Conservation (phyloP, 1,140 invertebrate species). For the Drosophila bifasciata region DNA sequence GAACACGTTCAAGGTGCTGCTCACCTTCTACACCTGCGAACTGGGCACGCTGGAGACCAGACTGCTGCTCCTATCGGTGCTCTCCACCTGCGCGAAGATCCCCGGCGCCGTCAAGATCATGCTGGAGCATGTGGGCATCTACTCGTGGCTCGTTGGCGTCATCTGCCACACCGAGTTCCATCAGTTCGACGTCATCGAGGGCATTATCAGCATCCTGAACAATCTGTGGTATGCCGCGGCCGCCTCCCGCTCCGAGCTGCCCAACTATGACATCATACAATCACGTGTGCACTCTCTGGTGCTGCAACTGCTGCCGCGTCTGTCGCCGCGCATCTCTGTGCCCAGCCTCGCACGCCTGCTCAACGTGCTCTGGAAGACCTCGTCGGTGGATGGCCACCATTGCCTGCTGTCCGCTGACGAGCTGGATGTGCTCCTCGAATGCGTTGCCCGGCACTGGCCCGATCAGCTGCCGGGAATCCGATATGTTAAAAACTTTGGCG, state of each 20-base stretch:
- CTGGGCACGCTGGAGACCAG: constrained; percentile 56
- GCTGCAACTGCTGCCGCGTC: constrained; percentile 54
- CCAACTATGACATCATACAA: constrained; percentile 58
- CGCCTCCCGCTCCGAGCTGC: constrained; percentile 54
- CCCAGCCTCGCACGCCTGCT: constrained; percentile 60
- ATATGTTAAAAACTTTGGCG: constrained; percentile 63
- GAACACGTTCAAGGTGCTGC: constrained; percentile 86
- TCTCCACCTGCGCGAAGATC: constrained; percentile 86
- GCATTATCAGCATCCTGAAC: constrained; percentile 76
- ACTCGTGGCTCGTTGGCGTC: constrained; percentile 86
- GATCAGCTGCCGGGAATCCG: constrained; percentile 51
- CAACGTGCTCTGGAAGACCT: constrained; percentile 73
- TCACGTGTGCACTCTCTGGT: constrained; percentile 60
- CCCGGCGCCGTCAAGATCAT: constrained; percentile 87
- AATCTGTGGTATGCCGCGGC: constrained; percentile 78
- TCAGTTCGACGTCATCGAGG: constrained; percentile 82
- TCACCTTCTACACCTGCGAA: constrained; percentile 85
- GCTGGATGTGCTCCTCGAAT: constrained; percentile 63
- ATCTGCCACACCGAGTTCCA: constrained; percentile 73
- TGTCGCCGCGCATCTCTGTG: constrained; percentile 68
- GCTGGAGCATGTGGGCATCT: constrained; percentile 86
- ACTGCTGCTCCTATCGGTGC: constrained; percentile 86
- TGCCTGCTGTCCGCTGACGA: constrained; percentile 35
- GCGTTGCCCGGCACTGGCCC: constrained; percentile 61
- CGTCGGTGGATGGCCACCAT: constrained; percentile 41